Percentiles rank a stretch among this genome's conserved stretches.
phyloP scores from a whole-genome alignment of 37 sponge, comb jelly and placozoan species.

The Hormiphora californensis region DNA sequence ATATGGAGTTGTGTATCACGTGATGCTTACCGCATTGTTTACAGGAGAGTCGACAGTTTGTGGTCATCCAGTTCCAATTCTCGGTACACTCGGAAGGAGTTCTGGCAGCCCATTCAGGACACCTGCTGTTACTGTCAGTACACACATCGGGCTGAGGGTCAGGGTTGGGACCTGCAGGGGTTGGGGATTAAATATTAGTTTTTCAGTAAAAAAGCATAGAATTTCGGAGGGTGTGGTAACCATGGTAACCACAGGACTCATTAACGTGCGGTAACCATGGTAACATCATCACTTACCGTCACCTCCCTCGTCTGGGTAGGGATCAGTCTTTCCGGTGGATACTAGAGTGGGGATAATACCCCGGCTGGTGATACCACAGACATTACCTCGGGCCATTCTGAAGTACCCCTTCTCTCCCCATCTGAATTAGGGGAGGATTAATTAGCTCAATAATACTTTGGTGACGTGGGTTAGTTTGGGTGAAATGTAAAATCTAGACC shows the following conservation, averaged over 20 bases:
- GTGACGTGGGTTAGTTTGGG: too few species aligned
- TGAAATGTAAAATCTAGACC: too few species aligned
- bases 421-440: too few species aligned
- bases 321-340: neutral
- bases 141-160: too few species aligned
- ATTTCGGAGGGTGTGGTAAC: too few species aligned
- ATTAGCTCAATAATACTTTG: too few species aligned
- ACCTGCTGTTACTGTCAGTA: neutral
- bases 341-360: neutral
- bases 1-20: too few species aligned
- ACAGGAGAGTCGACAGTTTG: neutral
- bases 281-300: neutral
- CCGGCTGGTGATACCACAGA: constrained; percentile 17
- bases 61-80: neutral
- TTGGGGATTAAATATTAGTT: too few species aligned
- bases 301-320: neutral
- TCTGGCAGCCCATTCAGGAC: constrained; percentile 20
- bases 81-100: neutral
- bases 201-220: too few species aligned
- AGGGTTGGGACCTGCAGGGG: too few species aligned
- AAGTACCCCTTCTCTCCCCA: constrained; percentile 20
- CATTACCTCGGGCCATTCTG: neutral
- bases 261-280: neutral
- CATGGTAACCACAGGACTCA: too few species aligned
- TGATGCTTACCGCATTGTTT: neutral